Percentiles rank a stretch among this genome's conserved stretches.
These are phyloP conservation scores for Corythoichthys intestinalis DNA, from an alignment of 2,113 vertebrate genomes.

Conservation along the genomic window DNA sequence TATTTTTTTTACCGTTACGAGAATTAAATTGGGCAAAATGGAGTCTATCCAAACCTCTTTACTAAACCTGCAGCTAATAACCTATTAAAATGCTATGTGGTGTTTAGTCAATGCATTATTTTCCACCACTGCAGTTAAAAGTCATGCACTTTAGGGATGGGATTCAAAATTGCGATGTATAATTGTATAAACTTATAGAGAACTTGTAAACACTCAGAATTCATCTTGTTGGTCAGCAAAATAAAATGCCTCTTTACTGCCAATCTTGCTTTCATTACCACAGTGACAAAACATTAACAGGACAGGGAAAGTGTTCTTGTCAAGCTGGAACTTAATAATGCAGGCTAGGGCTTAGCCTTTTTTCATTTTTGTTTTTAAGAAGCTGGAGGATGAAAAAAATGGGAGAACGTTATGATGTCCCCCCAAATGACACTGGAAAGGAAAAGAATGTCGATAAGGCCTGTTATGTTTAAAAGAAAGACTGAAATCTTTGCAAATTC, in stretches of 20 bases:
- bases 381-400: constrained; percentile 11
- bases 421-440: too few species aligned
- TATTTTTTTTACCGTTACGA: neutral
- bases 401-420: too few species aligned
- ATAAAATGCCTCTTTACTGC: constrained; percentile 43
- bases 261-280: constrained; percentile 46
- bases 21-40: neutral
- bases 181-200: neutral
- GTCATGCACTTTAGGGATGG: neutral
- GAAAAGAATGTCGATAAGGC: too few species aligned
- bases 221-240: constrained; percentile 26
- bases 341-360: constrained; percentile 42
- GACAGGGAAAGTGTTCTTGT: constrained; percentile 33
- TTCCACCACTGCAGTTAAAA: neutral
- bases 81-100: neutral
- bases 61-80: neutral
- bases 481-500: too few species aligned
- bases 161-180: neutral
- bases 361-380: constrained; percentile 50
- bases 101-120: neutral
- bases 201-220: neutral
- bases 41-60: neutral
- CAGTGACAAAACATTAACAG: constrained; percentile 47
- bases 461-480: too few species aligned
- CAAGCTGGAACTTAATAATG: constrained; percentile 39